Percentiles rank a stretch among this genome's conserved stretches.
Evolutionary conservation across 2,797 vertebrate genomes (phyloP).

Genomic region (Myiotriccus ornatus): DNA sequence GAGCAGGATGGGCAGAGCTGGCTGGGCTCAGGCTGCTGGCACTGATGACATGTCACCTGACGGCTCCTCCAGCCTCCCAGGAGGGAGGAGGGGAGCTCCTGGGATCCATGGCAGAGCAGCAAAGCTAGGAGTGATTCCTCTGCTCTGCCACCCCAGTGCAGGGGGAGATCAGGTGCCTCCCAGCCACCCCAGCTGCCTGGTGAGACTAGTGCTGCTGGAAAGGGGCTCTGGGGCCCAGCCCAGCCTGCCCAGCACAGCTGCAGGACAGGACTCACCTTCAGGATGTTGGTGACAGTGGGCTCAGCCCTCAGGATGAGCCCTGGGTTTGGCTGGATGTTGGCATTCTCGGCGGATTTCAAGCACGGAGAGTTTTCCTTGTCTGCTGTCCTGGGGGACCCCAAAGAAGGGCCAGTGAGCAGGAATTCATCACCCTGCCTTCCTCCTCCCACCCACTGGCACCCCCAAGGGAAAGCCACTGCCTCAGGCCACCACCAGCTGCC

Average conservation of each 20-base stretch:
- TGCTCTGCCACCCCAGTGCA: not conserved
- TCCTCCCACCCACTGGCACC: not conserved
- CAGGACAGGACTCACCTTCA: constrained; percentile 82
- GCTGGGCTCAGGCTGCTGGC: not conserved
- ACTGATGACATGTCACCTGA: not conserved
- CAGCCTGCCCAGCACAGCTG: rapidly evolving
- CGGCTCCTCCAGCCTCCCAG: not conserved
- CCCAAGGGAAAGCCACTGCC: not conserved
- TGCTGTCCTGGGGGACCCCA: constrained; percentile 71
- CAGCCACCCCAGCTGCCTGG: not conserved
- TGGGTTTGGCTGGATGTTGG: constrained; percentile 96
- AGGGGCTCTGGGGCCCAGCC: not conserved
- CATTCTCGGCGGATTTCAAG: constrained; percentile 91
- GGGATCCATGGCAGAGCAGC: not conserved
- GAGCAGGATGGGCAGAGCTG: not conserved
- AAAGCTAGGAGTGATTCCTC: not conserved
- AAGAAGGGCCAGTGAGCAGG: not conserved
- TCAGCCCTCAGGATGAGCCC: constrained; percentile 94
- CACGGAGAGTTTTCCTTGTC: constrained; percentile 89
- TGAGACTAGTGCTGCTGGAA: not conserved
- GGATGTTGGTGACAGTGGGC: constrained; percentile 97
- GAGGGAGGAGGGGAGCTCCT: not conserved
- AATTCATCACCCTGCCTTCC: not conserved
- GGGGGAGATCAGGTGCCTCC: not conserved
- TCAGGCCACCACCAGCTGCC: not conserved